Evolutionary conservation across 2,888 invertebrate species (phyloP), one percentile per base, ranked within the genome.

Genomic region (Aethes cnicana): DNA sequence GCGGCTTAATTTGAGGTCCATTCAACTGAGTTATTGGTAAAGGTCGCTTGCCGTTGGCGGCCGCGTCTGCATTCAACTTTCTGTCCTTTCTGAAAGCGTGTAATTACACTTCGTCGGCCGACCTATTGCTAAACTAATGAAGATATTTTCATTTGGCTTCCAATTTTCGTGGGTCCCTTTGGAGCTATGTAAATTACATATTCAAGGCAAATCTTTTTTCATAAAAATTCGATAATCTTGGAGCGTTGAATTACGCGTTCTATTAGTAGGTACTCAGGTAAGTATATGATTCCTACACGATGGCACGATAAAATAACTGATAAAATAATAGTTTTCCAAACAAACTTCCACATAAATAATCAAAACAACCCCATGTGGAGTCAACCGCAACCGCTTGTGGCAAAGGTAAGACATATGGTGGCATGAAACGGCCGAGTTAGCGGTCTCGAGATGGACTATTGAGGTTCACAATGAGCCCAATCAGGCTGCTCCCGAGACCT

Each of bases 391-490:
- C 35, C 30, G 50, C 52, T 39, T 28, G 32, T 52, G 42, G 41
- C 39, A 42, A 37, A 49, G 50, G 49, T 59, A 48, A 47, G 58
- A 57, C 54, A 43, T 56, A 59, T 62, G 57, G 28, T 59, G 63
- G 59, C 62, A 68, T 67, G 68, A 68, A 74, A 67, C 64, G 73
- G 66, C 71, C 69, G 70, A 72, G 75, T 76, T 79, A 74, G 77
- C 74, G 76, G 76, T 66, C 71, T 69, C 68, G 66, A 72, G 76
- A 72, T 75, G 74, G 81, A 72, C 77, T 80, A 82, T 83, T 83
- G 80, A 84, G 58, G 72, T 67, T 72, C 67, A 87, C 87, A 87
- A 88, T 86, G 71, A 79, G 70, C 76, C 79, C 87, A 88, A 88
- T 88, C 87, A 88, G 71, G 75, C 74, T 66, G 61, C 61, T 67